Evolutionary conservation across 2,797 vertebrate species (phyloP).

Genomic region (Iguana delicatissima): DNA sequence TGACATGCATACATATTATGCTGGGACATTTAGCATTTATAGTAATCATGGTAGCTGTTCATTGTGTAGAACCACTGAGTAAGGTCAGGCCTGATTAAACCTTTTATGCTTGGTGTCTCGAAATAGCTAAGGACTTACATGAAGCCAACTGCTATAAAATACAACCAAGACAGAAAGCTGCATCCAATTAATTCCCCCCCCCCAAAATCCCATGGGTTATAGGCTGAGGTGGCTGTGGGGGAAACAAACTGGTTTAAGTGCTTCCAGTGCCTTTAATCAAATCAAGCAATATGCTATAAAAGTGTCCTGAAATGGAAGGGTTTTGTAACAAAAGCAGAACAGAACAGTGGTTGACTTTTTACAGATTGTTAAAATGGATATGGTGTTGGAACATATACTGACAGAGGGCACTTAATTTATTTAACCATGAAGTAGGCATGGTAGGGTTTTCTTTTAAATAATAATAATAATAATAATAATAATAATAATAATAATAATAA

Average conservation of each 20-base stretch:
- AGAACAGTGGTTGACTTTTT: constrained; percentile 70
- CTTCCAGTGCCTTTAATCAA: constrained; percentile 73
- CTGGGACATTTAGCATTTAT: background rate
- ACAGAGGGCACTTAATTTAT: constrained; percentile 27
- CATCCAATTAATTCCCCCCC: constrained; percentile 65
- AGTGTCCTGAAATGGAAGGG: constrained; percentile 68
- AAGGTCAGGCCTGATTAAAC: constrained; percentile 6
- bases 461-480: background rate
- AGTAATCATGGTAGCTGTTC: background rate
- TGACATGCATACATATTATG: background rate
- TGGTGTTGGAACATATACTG: constrained; percentile 36
- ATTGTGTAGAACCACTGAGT: background rate
- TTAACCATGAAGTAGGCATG: constrained; percentile 15
- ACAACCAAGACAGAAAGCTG: constrained; percentile 71
- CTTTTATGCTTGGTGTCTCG: constrained; percentile 37
- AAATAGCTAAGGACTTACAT: constrained; percentile 70
- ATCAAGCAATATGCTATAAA: constrained; percentile 74
- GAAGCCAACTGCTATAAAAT: constrained; percentile 60
- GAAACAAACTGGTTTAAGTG: constrained; percentile 68
- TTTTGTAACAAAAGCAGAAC: constrained; percentile 68
- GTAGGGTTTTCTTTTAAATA: background rate
- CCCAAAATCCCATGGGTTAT: constrained; percentile 63
- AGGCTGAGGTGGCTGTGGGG: constrained; percentile 64
- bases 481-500: background rate
- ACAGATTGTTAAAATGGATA: constrained; percentile 64